Base-by-base conservation (phyloP, 2,888 invertebrate genomes). In the Orthonevra nobilis region DNA sequence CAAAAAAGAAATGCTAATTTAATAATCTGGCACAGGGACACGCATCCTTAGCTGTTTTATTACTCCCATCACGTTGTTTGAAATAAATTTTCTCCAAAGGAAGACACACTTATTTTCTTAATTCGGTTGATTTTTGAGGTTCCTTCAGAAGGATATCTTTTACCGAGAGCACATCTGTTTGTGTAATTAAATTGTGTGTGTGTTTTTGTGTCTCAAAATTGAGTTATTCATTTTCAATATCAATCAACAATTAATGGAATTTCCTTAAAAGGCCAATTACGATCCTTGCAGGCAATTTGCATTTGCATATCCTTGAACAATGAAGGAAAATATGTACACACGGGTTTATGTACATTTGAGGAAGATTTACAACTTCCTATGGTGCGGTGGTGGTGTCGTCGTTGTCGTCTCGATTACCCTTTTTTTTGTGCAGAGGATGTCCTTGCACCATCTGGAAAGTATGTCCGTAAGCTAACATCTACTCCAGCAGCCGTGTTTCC, bases 321-420 rank as follows among this genome's bases (percentile, higher is more conserved):
- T 20, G 23, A 3, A 10, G 3, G 12, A 12, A 9, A 30, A 6
- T 19, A 12, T 23, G 40, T 30, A 15, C n/a, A 56, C 56, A 26
- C 30, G 17, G 40, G 23, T 52, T 46, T 68, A 44, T 60, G 34
- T 60, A 52, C 52, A 54, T 54, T 68, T 74, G n/a, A 10, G 46
- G 32, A 64, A 70, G 58, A 79, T 73, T 73, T 79, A 79, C 66
- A 73, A 61, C 77, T 66, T 66, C 79, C 72, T 72, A 30, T 50
- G 42, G 32, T n/a, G n/a, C n/a, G n/a, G n/a, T n/a, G n/a, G n/a
- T n/a, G n/a, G n/a, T n/a, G n/a, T n/a, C 46, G 40, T 48, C 26
- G 32, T 56, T 17, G 26, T 50, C 42, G 42, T 61, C 66, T 72
- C 66, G 52, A 72, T 79, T 79, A 79, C 72, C 77, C 77, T 66